phyloP scores from a whole-genome alignment of 2,113 vertebrate species.

The Gavialis gangeticus region DNA sequence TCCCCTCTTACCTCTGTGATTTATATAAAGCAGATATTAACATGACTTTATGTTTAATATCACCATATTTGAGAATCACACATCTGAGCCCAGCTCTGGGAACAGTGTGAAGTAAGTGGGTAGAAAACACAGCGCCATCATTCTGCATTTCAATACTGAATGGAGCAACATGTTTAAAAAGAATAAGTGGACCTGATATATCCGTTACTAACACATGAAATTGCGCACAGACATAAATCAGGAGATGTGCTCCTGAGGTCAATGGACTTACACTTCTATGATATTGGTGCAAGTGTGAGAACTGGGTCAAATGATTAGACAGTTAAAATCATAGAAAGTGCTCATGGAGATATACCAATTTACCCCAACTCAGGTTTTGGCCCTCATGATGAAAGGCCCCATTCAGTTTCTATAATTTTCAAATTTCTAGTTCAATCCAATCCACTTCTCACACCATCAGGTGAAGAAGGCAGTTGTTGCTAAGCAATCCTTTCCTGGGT shows the following conservation, averaged over 20 bases:
- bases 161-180: not conserved
- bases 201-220: not conserved
- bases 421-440: not conserved
- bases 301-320: not conserved
- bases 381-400: not conserved
- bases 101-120: not conserved
- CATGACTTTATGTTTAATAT: not conserved
- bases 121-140: not conserved
- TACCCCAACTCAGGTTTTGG: not conserved
- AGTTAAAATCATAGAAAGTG: not conserved
- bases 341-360: not conserved
- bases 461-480: too few relatives aligned
- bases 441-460: too few relatives aligned
- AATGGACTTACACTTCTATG: not conserved
- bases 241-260: not conserved
- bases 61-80: not conserved
- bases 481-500: too few relatives aligned
- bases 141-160: not conserved
- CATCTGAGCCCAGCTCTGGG: not conserved
- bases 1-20: accelerated
- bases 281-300: not conserved
- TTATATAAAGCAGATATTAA: not conserved
- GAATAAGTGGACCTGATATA: not conserved
- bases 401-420: not conserved
- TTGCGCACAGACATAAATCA: not conserved